Conservation (phyloP, 2,113 vertebrate species). For the Strix aluco region DNA sequence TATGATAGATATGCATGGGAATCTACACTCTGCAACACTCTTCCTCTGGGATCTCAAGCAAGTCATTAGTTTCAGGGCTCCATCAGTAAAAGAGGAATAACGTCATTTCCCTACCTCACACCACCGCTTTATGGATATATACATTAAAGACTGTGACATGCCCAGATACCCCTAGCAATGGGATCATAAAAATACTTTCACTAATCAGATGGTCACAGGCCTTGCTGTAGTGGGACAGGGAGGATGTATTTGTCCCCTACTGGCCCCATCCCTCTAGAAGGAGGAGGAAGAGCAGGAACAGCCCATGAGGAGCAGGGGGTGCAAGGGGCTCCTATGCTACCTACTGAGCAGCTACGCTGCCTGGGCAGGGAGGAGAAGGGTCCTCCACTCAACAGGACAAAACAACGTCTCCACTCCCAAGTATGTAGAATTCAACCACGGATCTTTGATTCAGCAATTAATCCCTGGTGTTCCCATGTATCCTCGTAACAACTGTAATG, state of each 20-base stretch:
- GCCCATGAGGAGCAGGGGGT: background rate
- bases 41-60: constrained; percentile 48
- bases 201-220: background rate
- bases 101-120: constrained; percentile 43
- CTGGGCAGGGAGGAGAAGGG: background rate
- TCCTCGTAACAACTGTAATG: background rate
- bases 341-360: background rate
- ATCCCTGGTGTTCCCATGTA: background rate
- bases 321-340: background rate
- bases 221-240: background rate
- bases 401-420: background rate
- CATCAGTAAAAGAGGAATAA: constrained; percentile 16
- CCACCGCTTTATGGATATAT: background rate
- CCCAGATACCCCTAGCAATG: background rate
- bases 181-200: background rate
- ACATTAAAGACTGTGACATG: background rate
- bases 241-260: background rate
- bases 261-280: fast-evolving
- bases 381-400: background rate
- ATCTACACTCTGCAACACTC: background rate
- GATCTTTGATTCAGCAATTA: background rate
- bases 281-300: background rate
- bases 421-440: background rate
- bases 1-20: constrained; percentile 18
- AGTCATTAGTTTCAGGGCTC: constrained; percentile 33